A percentile compares a stretch with the other conserved stretches of the same genome.
phyloP scores from a whole-genome alignment of 2,113 vertebrate species.

The Rallus limicola region DNA sequence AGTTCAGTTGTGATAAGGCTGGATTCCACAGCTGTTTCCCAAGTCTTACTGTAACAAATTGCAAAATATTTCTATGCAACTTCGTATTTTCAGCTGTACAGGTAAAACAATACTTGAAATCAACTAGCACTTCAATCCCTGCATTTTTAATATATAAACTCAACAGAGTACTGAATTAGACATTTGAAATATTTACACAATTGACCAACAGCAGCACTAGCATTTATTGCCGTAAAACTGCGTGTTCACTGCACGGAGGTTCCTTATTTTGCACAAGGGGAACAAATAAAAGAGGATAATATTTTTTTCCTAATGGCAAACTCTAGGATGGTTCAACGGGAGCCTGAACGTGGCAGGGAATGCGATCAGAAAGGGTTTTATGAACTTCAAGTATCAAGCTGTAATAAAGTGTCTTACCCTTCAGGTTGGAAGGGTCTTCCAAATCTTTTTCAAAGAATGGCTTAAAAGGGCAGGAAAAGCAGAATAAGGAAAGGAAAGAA shows the following conservation, averaged over 20 bases:
- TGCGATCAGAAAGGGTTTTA: not conserved
- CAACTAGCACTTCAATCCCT: conserved; percentile 58
- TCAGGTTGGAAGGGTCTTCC: not conserved
- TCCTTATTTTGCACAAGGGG: conserved; percentile 59
- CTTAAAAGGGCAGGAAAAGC: not conserved
- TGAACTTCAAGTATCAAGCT: conserved; percentile 14
- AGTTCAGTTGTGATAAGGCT: conserved; percentile 62
- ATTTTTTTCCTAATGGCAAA: not conserved
- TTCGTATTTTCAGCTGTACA: conserved; percentile 63
- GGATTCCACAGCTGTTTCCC: conserved; percentile 62
- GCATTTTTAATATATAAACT: conserved; percentile 57
- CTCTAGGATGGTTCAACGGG: not conserved
- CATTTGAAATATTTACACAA: conserved; percentile 73
- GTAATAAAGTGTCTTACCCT: not conserved
- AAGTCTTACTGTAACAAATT: conserved; percentile 55
- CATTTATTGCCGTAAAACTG: conserved; percentile 73
- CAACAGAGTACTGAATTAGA: conserved; percentile 68
- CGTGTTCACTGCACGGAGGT: conserved; percentile 55
- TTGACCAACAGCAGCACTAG: conserved; percentile 67
- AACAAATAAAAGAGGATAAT: not conserved
- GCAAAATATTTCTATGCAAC: conserved; percentile 61
- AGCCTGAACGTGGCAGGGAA: not conserved
- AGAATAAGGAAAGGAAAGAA: not conserved
- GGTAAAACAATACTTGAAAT: conserved; percentile 65
- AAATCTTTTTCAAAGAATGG: not conserved